Evolutionary conservation across 2,113 vertebrate species (phyloP), one percentile per base, ranked within the genome.

Genomic region (Mellivora capensis): DNA sequence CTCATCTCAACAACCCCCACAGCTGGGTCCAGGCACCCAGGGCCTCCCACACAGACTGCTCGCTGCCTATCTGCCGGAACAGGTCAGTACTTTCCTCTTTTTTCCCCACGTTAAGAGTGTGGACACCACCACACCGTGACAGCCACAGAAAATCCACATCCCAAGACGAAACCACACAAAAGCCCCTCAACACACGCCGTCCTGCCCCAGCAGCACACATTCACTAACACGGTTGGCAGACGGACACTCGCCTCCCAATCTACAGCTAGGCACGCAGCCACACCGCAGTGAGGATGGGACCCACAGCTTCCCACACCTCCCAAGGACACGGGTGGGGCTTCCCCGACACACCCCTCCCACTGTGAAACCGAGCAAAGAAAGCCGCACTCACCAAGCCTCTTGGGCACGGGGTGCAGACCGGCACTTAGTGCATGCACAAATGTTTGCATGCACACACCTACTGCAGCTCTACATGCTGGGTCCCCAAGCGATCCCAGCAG

Each of bases 391-490:
- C 9, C 0, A 12, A 7, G 34, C 23, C 42, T 54, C 21, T 1
- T 12, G 25, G 61, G 29, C 37, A 49, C 3, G 3, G 69, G 27
- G 59, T 7, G 18, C 9, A 72, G 3, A n/a, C 23, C 31, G 1
- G 2, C 12, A 3, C 15, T 21, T 2, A 8, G 3, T 12, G 27
- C 52, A 2, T 0, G 2, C 27, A 21, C 15, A 15, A 49, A 27
- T 29, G 27, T 6, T 2, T 9, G 6, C 54, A 3, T 2, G 0
- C 1, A 5, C 29, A 2, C 2, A 8, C 12, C 39, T 1, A 2
- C 9, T 15, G 7, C 12, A 27, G 27, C 31, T 54, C 84, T 31
- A 4, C 18, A 13, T 20, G 42, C 18, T 39, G n/a, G 62, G 72
- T 15, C 37, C 42, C 64, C 31, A 9, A 39, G 57, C 42, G 15